A percentile compares a stretch with the other conserved stretches of the same genome.
These are phyloP conservation scores for Aphyosemion australe DNA, from an alignment of 2,113 vertebrate species.

Conservation along the genomic window DNA sequence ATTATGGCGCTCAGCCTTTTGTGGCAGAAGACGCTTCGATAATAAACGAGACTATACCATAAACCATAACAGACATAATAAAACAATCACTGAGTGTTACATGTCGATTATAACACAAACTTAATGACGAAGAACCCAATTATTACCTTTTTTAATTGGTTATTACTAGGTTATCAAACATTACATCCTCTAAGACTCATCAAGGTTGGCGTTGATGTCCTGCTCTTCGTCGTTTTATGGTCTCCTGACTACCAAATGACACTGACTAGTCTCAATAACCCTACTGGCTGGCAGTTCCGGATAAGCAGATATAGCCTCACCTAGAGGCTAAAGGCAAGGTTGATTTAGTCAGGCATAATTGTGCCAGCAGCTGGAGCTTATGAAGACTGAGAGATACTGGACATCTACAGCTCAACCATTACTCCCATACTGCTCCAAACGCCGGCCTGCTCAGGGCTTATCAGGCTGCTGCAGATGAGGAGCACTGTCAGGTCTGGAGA, in stretches of 20 bases:
- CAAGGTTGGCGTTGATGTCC: conserved; percentile 29
- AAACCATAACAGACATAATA: conserved; percentile 37
- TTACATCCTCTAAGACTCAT: conserved; percentile 28
- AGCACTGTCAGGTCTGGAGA: conserved; percentile 62
- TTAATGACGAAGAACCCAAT: conserved; percentile 35
- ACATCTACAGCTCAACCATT: conserved; percentile 36
- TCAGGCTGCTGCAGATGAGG: conserved; percentile 73
- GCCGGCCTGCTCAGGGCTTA: conserved; percentile 64
- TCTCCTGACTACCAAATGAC: conserved; percentile 25
- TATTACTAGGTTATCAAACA: conserved; percentile 40
- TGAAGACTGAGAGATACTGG: conserved; percentile 45
- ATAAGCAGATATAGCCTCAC: conserved; percentile 62
- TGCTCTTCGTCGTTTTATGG: conserved; percentile 32
- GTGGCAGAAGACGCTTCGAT: conserved; percentile 37
- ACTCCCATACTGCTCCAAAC: conserved; percentile 37
- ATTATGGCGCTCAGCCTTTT: conserved; percentile 37
- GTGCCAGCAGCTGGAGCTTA: conserved; percentile 25
- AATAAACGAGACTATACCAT: conserved; percentile 39
- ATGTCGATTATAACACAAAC: conserved; percentile 35
- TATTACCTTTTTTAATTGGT: conserved; percentile 52
- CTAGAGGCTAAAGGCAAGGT: conserved; percentile 55
- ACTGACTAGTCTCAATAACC: conserved; percentile 42
- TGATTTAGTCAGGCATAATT: conserved; percentile 41
- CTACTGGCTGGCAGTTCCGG: conserved; percentile 51
- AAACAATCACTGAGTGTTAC: conserved; percentile 25